Evolutionary conservation across 2,113 vertebrate species (phyloP).

Genomic region (Pygathrix nemaeus): DNA sequence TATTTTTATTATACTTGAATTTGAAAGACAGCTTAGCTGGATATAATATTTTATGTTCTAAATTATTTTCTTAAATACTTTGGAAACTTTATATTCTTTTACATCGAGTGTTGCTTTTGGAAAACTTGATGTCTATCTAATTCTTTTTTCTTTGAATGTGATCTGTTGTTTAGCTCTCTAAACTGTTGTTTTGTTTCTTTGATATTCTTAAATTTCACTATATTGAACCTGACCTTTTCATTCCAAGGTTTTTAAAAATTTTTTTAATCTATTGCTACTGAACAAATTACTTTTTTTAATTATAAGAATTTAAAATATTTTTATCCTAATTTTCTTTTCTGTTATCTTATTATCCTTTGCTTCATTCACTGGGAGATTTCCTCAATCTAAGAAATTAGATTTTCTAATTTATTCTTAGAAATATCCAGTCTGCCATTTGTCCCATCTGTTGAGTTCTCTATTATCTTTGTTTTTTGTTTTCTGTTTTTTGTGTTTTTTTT

Average conservation of each 20-base stretch:
- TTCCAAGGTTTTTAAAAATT: neutral
- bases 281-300: neutral
- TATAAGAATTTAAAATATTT: neutral
- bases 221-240: neutral
- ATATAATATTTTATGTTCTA: neutral
- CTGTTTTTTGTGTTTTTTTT: neutral
- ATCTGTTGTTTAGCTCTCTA: neutral
- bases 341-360: neutral
- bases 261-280: no score
- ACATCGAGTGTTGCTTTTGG: neutral
- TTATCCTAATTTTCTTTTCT: neutral
- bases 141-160: neutral
- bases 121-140: neutral
- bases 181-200: neutral
- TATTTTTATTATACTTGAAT: neutral
- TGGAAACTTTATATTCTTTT: neutral
- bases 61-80: neutral
- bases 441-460: neutral
- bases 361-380: neutral
- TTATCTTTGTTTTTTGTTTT: neutral
- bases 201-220: neutral
- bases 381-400: neutral
- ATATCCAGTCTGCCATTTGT: neutral
- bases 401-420: neutral
- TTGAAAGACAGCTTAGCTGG: neutral